phyloP scores from a whole-genome alignment of 1,140 invertebrate genomes.

The Lordiphosa stackelbergi region DNA sequence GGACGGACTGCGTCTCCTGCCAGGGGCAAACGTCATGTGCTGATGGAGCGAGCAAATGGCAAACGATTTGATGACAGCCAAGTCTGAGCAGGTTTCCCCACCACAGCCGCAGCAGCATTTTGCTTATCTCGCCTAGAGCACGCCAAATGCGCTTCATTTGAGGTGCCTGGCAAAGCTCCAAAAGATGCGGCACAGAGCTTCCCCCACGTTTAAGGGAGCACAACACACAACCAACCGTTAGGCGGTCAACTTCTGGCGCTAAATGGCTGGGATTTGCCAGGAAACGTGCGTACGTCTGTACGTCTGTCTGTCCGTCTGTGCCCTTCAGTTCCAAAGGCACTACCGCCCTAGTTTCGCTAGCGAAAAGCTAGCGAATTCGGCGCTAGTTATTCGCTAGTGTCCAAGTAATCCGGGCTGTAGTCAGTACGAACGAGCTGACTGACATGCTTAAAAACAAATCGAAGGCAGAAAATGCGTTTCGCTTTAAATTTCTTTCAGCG shows the following conservation, averaged over 20 bases:
- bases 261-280: conserved; percentile 65
- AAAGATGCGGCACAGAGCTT: conserved; percentile 46
- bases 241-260: conserved; percentile 50
- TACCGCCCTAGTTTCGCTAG: too few relatives aligned
- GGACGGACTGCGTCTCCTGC: conserved; percentile 21
- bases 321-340: too few relatives aligned
- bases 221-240: conserved; percentile 5
- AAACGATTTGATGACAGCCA: conserved; percentile 44
- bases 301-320: conserved; percentile 4
- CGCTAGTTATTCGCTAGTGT: too few relatives aligned
- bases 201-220: conserved; percentile 10
- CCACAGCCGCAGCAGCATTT: conserved; percentile 41
- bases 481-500: too few relatives aligned
- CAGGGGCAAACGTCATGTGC: conserved; percentile 64
- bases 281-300: conserved; percentile 34
- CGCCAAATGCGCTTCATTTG: conserved; percentile 68
- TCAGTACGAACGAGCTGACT: too few relatives aligned
- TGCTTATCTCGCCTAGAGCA: conserved; percentile 62
- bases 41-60: conserved; percentile 65
- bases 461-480: too few relatives aligned
- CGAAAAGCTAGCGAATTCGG: too few relatives aligned
- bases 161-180: conserved; percentile 49
- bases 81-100: conserved; percentile 48
- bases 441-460: too few relatives aligned
- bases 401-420: too few relatives aligned